Percentiles rank a stretch among this genome's conserved stretches.
Conservation (phyloP, 2,113 vertebrate species). For the Myotis yumanensis region DNA sequence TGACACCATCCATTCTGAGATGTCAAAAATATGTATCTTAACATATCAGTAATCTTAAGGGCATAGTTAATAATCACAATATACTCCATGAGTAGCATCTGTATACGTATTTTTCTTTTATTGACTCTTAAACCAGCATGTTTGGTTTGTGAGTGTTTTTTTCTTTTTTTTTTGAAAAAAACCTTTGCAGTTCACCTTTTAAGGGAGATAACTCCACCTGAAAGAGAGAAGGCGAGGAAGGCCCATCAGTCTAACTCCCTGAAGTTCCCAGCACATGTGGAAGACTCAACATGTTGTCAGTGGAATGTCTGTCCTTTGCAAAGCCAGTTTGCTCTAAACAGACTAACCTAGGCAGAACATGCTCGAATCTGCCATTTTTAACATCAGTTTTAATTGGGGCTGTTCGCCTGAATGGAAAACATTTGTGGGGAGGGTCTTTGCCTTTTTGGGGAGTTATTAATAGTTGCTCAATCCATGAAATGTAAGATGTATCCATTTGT, state of each 20-base stretch:
- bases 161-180: constrained; percentile 71
- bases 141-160: constrained; percentile 80
- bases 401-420: constrained; percentile 70
- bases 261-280: constrained; percentile 78
- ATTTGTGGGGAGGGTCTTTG: constrained; percentile 74
- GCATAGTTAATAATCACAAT: constrained; percentile 57
- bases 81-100: constrained; percentile 59
- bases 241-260: constrained; percentile 72
- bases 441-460: constrained; percentile 71
- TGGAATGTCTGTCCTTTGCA: constrained; percentile 79
- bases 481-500: constrained; percentile 47
- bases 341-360: constrained; percentile 77
- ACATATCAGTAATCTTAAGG: constrained; percentile 42
- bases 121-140: constrained; percentile 76
- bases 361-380: constrained; percentile 78
- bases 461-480: constrained; percentile 75
- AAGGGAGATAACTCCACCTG: constrained; percentile 78
- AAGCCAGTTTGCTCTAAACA: constrained; percentile 78
- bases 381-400: constrained; percentile 71
- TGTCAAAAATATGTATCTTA: constrained; percentile 37
- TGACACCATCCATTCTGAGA: constrained; percentile 32
- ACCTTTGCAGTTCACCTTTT: constrained; percentile 80
- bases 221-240: constrained; percentile 75
- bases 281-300: constrained; percentile 80
- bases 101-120: constrained; percentile 70